These are phyloP conservation scores for Dendrolimus kikuchii DNA, from an alignment of 1,140 invertebrate species.

Conservation along the genomic window DNA sequence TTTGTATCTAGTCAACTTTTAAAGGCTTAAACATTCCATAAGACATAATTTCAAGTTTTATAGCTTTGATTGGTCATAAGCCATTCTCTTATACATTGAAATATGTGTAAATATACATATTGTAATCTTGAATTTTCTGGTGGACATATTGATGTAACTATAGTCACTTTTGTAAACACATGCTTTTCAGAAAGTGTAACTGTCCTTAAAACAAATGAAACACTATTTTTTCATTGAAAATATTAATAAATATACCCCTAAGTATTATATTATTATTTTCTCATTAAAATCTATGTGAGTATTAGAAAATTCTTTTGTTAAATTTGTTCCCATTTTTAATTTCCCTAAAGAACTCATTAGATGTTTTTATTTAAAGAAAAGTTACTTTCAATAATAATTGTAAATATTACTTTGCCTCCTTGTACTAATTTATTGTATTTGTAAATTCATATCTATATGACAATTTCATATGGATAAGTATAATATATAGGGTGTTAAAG, in stretches of 20 bases:
- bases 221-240: too few species aligned
- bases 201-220: too few species aligned
- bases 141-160: too few species aligned
- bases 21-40: constrained; percentile 68
- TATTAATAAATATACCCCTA: too few species aligned
- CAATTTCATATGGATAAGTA: constrained; percentile 28
- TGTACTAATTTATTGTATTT: constrained; percentile 61
- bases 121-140: background rate
- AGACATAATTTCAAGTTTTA: constrained; percentile 50
- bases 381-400: constrained; percentile 20
- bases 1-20: constrained; percentile 51
- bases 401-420: constrained; percentile 68
- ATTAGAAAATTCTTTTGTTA: too few species aligned
- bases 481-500: constrained; percentile 27
- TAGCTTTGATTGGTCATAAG: constrained; percentile 51
- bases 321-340: too few species aligned
- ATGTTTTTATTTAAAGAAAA: too few species aligned
- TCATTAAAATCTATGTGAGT: too few species aligned
- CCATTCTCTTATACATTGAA: constrained; percentile 32
- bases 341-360: too few species aligned
- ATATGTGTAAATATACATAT: constrained; percentile 12
- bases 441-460: constrained; percentile 45
- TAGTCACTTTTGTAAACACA: too few species aligned
- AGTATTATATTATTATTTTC: too few species aligned
- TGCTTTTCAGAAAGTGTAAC: too few species aligned